Conservation (phyloP, 2,888 invertebrate genomes). For the Parochlus steinenii region DNA sequence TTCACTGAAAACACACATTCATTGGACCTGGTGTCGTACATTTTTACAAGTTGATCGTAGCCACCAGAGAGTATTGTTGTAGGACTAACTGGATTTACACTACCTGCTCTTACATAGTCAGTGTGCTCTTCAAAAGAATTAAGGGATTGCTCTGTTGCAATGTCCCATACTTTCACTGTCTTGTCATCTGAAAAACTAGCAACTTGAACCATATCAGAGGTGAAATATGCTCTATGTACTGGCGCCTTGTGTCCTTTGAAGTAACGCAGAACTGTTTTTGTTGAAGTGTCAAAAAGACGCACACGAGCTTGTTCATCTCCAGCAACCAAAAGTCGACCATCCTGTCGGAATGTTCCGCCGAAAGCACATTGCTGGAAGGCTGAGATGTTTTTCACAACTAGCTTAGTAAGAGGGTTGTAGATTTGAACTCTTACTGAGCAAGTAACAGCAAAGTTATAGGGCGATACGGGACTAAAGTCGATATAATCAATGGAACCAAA, state of each 20-base stretch:
- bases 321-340: conserved; percentile 68
- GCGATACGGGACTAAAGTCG: conserved; percentile 77
- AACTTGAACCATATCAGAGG: conserved; percentile 58
- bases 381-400: conserved; percentile 64
- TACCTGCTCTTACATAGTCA: conserved; percentile 76
- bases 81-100: conserved; percentile 55
- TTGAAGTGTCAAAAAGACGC: conserved; percentile 74
- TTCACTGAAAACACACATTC: conserved; percentile 55
- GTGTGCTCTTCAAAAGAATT: conserved; percentile 47
- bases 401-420: conserved; percentile 72
- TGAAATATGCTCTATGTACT: conserved; percentile 68
- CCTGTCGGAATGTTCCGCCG: conserved; percentile 67
- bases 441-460: conserved; percentile 83
- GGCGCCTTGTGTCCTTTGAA: conserved; percentile 72
- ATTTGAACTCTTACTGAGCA: conserved; percentile 79
- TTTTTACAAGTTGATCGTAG: conserved; percentile 73
- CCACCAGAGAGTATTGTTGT: conserved; percentile 70
- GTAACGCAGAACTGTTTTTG: conserved; percentile 63
- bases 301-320: conserved; percentile 82
- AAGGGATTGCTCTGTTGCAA: conserved; percentile 61
- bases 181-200: conserved; percentile 87
- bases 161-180: conserved; percentile 76
- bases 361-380: conserved; percentile 69
- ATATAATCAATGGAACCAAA: conserved; percentile 83
- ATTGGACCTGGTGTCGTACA: conserved; percentile 62